Percentiles rank a stretch among this genome's conserved stretches.
These are phyloP conservation scores for Theretra japonica DNA, from an alignment of 2,888 invertebrate genomes.

Conservation along the genomic window DNA sequence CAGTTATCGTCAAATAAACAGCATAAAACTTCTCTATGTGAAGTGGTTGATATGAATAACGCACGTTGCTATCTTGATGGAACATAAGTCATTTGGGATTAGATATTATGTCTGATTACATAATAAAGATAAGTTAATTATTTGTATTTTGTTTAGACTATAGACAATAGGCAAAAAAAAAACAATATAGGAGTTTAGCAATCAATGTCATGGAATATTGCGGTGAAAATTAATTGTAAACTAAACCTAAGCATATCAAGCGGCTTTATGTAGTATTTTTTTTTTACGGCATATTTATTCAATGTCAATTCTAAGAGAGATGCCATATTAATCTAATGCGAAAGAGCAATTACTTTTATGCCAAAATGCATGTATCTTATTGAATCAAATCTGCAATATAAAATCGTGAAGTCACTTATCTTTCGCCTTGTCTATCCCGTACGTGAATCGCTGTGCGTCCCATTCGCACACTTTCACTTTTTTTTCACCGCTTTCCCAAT, in stretches of 20 bases:
- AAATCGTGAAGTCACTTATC: constrained; percentile 51
- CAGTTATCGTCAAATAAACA: no score
- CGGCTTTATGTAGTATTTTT: not conserved
- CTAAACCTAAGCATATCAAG: not conserved
- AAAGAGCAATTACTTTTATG: not conserved
- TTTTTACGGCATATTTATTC: constrained; percentile 4
- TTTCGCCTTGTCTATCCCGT: constrained; percentile 53
- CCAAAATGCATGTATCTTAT: constrained; percentile 7
- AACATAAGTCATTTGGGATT: no score
- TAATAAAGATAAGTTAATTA: no score
- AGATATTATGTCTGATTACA: no score
- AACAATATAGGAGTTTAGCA: no score
- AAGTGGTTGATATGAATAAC: no score
- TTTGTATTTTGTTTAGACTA: not conserved
- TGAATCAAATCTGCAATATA: constrained; percentile 44
- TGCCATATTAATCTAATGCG: not conserved
- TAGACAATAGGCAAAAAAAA: no score
- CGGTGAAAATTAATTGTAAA: no score
- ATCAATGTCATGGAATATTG: no score
- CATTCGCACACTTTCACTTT: constrained; percentile 76
- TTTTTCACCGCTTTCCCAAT: constrained; percentile 78
- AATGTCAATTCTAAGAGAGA: not conserved
- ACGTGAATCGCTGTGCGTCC: constrained; percentile 48
- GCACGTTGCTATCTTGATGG: no score
- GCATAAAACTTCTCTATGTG: no score